Evolutionary conservation across 2,888 invertebrate genomes (phyloP).

Genomic region (Sinelater perroti): DNA sequence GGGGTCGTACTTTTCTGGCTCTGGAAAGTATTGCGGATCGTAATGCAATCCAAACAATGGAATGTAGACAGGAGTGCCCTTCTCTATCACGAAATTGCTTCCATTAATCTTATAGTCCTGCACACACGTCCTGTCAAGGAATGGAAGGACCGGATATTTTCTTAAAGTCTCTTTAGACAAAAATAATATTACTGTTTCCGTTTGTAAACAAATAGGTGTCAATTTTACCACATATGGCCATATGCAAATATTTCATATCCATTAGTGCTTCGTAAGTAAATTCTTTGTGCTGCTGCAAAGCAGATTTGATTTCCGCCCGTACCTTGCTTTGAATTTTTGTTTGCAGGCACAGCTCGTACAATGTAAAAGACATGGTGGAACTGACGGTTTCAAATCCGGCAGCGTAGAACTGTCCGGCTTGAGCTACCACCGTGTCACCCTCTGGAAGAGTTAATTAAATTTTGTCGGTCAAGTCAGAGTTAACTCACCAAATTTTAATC

Average conservation of each 20-base stretch:
- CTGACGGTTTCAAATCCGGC: conserved; percentile 71
- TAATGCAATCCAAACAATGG: conserved; percentile 54
- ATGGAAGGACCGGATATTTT: conserved; percentile 56
- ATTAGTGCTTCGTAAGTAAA: conserved; percentile 64
- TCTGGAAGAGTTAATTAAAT: conserved; percentile 52
- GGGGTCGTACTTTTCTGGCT: conserved; percentile 58
- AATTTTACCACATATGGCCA: conserved; percentile 64
- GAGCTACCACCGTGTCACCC: conserved; percentile 66
- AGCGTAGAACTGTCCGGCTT: conserved; percentile 67
- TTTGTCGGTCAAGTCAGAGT: no score
- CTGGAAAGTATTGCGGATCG: conserved; percentile 54
- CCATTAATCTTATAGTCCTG: conserved; percentile 49
- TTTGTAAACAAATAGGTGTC: no score
- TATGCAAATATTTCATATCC: conserved; percentile 67
- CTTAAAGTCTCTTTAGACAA: conserved; percentile 1
- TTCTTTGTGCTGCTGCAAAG: conserved; percentile 53
- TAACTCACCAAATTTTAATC: conserved; percentile 2
- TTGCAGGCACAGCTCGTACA: conserved; percentile 65
- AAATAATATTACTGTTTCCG: background rate
- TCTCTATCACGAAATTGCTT: conserved; percentile 48
- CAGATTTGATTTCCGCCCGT: conserved; percentile 62
- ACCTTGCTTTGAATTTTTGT: conserved; percentile 64
- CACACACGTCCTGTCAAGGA: conserved; percentile 49
- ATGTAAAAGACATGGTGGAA: conserved; percentile 65
- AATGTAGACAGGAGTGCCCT: conserved; percentile 55